Evolutionary conservation across 2,113 vertebrate genomes (phyloP).

Genomic region (Caretta caretta): DNA sequence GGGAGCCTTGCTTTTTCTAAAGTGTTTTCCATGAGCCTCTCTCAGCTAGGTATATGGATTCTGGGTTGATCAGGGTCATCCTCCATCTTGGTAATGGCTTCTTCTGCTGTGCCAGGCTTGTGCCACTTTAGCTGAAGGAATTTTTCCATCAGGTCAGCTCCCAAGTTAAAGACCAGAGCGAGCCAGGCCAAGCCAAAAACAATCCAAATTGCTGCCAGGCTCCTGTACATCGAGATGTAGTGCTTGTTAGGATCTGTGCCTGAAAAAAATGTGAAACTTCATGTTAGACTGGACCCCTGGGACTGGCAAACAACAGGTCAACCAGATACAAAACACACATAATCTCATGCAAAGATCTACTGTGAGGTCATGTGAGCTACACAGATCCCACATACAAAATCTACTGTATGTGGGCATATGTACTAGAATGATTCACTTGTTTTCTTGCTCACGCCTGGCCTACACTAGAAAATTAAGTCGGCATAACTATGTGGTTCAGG

Average conservation of each 20-base stretch:
- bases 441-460: neutral
- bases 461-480: neutral
- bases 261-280: constrained; percentile 71
- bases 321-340: neutral
- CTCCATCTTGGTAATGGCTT: constrained; percentile 73
- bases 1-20: neutral
- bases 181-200: constrained; percentile 84
- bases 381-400: neutral
- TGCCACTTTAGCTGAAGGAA: constrained; percentile 73
- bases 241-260: constrained; percentile 82
- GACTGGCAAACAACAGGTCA: neutral
- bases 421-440: neutral
- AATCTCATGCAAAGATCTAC: neutral
- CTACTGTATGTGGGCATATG: neutral
- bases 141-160: constrained; percentile 80
- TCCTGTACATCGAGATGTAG: constrained; percentile 79
- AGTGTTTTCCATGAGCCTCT: constrained; percentile 11
- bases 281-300: neutral
- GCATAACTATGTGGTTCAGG: neutral
- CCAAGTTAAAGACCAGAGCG: constrained; percentile 80
- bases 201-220: constrained; percentile 82
- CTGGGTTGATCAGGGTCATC: constrained; percentile 70
- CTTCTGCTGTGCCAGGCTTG: constrained; percentile 65
- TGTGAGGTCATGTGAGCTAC: neutral
- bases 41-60: constrained; percentile 75